Conservation (phyloP, 1,140 invertebrate species). For the Batillaria attramentaria region DNA sequence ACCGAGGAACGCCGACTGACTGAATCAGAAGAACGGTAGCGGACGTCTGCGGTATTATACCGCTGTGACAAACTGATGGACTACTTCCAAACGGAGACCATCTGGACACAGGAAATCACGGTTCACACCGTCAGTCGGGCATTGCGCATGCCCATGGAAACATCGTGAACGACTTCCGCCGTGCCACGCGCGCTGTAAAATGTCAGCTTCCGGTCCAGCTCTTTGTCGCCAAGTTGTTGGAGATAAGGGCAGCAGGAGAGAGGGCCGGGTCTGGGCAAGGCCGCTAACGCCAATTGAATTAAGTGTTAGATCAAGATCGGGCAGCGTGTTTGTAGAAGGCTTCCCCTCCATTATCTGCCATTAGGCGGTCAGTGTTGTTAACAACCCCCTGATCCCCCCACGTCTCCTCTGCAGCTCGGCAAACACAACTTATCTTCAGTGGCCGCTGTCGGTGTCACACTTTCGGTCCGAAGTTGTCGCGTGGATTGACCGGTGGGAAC, state of each 20-base stretch:
- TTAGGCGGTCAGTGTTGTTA: background rate
- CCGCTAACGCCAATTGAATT: too few species aligned
- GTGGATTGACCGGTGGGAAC: too few species aligned
- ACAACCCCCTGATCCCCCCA: background rate
- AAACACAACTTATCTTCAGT: too few species aligned
- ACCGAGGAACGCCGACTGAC: too few species aligned
- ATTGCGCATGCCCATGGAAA: slow-evolving; percentile 10
- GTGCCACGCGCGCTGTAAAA: background rate
- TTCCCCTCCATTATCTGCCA: slow-evolving; percentile 19
- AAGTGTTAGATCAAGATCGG: slow-evolving; percentile 26
- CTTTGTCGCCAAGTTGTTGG: background rate
- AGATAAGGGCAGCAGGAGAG: background rate
- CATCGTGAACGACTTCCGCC: slow-evolving; percentile 18
- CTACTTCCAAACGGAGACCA: too few species aligned
- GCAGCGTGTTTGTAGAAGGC: slow-evolving; percentile 17
- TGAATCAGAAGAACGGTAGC: too few species aligned
- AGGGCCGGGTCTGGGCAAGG: too few species aligned
- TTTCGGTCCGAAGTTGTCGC: too few species aligned
- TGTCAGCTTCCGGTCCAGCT: background rate
- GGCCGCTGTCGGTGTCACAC: too few species aligned
- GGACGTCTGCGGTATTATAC: too few species aligned
- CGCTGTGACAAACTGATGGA: too few species aligned
- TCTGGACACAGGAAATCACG: background rate
- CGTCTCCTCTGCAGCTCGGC: background rate
- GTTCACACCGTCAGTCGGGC: background rate